Base-by-base conservation (phyloP, 53 echinoderm and acorn worm genomes). In the Hippasteria phrygiana region DNA sequence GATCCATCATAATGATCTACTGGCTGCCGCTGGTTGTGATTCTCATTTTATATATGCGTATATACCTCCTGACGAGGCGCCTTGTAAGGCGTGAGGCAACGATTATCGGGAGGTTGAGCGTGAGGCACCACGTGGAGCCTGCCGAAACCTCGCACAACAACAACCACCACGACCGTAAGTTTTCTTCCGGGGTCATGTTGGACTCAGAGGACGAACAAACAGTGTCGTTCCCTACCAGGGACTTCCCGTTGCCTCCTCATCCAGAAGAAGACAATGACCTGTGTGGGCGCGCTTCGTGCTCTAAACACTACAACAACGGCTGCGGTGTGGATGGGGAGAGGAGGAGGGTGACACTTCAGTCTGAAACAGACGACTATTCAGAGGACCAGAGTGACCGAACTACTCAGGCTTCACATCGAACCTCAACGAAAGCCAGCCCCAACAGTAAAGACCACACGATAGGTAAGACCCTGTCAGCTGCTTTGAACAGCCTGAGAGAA, bases 1-100 rank as follows among this genome's bases (percentile, higher is more conserved):
- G 94, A 32, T 96, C 96, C 12, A 96, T 96, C 55, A 91, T 96
- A 27, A 65, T 96, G 34, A 93, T 94, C 31, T 96, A 96, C 73
- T 96, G 96, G 96, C 16, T 96, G 38, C 96, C 96, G 5, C 80
- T 96, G 20, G 55, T 96, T 1, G 89, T 96, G 16, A 96, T 94
- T 55, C 90, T 96, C 24, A 95, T 94, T 33, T 67, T 96, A 48
- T 96, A 96, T 51, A 91, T 89, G 34, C 91, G 91, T 47, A 96
- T 96, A 55, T 96, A 96, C 71, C 87, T 94, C 78, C 66, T 96
- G 36, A 96, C 96, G 38, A 81, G 96, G 13, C 93, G 83, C 39
- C 89, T 96, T 33, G 94, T 95, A 42, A 91, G 87, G 27, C 75
- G 91, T 14, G 93, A 96, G 92, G 93, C 96, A 1, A 81, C 92